phyloP scores from a whole-genome alignment of 1,140 invertebrate species.

The Sitodiplosis mosellana region DNA sequence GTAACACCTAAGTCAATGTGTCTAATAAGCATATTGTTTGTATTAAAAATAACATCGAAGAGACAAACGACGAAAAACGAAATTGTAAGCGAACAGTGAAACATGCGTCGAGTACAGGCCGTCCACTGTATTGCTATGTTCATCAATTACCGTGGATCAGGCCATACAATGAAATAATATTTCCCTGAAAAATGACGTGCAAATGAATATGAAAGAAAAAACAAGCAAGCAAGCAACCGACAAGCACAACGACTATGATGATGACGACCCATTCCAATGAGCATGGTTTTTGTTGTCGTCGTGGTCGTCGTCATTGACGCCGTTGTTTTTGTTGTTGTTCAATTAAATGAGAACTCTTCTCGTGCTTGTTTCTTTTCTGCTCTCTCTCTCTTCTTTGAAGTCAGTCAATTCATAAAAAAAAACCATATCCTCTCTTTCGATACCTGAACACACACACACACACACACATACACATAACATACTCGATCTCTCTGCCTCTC shows the following conservation, averaged over 20 bases:
- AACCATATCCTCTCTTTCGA: neutral
- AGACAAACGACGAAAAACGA: too few species aligned
- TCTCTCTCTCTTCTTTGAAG: neutral
- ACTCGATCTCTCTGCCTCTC: too few species aligned
- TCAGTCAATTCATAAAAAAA: neutral
- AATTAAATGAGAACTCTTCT: neutral
- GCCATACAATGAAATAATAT: too few species aligned
- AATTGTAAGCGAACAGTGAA: too few species aligned
- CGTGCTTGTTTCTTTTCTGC: neutral
- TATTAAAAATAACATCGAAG: too few species aligned
- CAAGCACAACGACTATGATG: constrained; percentile 14
- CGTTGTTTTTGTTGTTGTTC: neutral
- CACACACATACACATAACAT: constrained; percentile 1
- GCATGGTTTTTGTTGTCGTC: constrained; percentile 4
- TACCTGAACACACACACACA: constrained; percentile 3
- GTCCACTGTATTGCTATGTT: too few species aligned
- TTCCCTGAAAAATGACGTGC: too few species aligned
- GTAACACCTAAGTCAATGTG: too few species aligned
- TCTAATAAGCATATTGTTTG: too few species aligned
- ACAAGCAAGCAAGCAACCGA: neutral
- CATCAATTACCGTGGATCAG: too few species aligned
- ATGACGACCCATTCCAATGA: constrained; percentile 12
- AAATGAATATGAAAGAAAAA: neutral
- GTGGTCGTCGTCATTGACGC: neutral
- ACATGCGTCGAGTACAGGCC: too few species aligned